These are phyloP conservation scores for Drosophila rufa DNA, from an alignment of 1,140 invertebrate species.

Conservation along the genomic window DNA sequence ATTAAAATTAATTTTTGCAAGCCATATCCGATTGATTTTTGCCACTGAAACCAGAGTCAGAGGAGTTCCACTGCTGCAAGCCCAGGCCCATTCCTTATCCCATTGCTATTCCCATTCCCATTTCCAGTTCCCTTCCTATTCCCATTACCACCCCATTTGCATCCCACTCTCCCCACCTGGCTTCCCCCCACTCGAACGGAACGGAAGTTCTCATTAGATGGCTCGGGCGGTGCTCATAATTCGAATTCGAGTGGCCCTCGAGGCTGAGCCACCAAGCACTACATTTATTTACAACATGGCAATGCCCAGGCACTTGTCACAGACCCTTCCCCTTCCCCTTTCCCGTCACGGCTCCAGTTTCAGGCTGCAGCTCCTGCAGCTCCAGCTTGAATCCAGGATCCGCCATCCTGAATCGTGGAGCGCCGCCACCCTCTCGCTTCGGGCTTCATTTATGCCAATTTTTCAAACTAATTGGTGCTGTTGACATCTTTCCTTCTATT, in stretches of 20 bases:
- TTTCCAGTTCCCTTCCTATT: not conserved
- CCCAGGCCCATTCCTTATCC: not conserved
- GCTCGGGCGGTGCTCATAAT: slow-evolving; percentile 63
- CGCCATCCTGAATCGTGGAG: not conserved
- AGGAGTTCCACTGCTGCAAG: not conserved
- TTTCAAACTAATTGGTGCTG: slow-evolving; percentile 82
- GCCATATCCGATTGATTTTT: not conserved
- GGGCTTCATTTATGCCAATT: slow-evolving; percentile 82
- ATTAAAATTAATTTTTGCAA: not conserved
- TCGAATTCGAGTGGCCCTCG: slow-evolving; percentile 64
- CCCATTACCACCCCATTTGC: not conserved
- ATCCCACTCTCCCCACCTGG: not conserved
- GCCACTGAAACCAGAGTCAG: not conserved
- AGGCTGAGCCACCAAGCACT: slow-evolving; percentile 41
- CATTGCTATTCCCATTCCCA: not conserved
- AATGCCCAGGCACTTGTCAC: slow-evolving; percentile 56
- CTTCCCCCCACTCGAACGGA: slow-evolving; percentile 15
- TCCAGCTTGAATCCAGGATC: not conserved
- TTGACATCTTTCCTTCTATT: slow-evolving; percentile 69
- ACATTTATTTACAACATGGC: slow-evolving; percentile 77
- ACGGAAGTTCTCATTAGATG: slow-evolving; percentile 53
- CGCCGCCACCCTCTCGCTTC: slow-evolving; percentile 32
- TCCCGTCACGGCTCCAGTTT: not conserved
- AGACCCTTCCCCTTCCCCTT: slow-evolving; percentile 4
- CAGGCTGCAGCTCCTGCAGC: too few species aligned